These are phyloP conservation scores for Clarias fuscus DNA, from an alignment of 2,797 vertebrate genomes.

Conservation along the genomic window DNA sequence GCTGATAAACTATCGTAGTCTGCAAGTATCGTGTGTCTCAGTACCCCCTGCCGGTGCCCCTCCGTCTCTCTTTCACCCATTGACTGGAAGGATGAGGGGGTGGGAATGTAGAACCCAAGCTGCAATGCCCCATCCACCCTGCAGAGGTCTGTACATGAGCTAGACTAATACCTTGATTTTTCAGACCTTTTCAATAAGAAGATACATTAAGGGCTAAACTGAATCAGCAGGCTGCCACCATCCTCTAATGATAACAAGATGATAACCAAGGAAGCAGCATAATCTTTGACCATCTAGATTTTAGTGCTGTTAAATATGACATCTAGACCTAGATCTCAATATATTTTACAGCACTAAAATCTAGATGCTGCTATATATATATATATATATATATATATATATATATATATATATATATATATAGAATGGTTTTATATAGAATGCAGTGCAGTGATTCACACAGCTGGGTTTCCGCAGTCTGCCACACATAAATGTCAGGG, in stretches of 20 bases:
- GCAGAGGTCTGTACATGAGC: slow-evolving; percentile 50
- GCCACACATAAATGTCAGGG: too few relatives aligned
- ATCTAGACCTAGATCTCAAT: neutral
- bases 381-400: too few relatives aligned
- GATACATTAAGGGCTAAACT: neutral
- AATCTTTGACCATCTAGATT: neutral
- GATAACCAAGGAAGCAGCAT: neutral
- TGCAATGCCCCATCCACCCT: slow-evolving; percentile 48
- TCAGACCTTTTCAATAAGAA: neutral
- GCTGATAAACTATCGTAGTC: slow-evolving; percentile 39
- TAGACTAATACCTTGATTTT: slow-evolving; percentile 7
- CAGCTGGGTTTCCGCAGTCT: too few relatives aligned
- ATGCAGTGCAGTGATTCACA: too few relatives aligned
- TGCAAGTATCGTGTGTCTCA: slow-evolving; percentile 52
- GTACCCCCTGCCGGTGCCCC: slow-evolving; percentile 73
- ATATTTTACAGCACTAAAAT: too few relatives aligned
- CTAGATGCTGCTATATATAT: too few relatives aligned
- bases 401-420: too few relatives aligned
- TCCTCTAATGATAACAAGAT: neutral
- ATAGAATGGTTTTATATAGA: too few relatives aligned
- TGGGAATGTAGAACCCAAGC: slow-evolving; percentile 41
- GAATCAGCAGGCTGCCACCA: neutral
- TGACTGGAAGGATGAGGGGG: slow-evolving; percentile 58
- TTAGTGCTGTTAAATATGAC: neutral
- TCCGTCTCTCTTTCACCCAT: slow-evolving; percentile 66